Conservation (phyloP, 2,888 invertebrate species). For the Tetragonisca angustula region DNA sequence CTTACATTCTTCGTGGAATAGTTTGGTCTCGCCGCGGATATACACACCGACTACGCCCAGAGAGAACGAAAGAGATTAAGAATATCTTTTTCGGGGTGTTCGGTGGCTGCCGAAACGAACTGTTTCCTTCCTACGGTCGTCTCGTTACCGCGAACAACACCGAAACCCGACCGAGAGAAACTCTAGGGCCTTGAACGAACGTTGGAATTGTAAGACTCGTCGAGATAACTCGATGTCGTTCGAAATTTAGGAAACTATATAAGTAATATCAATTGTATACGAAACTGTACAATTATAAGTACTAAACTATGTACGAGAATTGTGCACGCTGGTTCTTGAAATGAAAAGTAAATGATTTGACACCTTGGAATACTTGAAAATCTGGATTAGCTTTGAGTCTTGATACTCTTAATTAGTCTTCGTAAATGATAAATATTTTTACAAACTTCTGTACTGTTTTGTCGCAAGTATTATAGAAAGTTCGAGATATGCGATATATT, state of each 20-base stretch:
- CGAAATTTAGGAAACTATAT: neutral
- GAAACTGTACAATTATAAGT: neutral
- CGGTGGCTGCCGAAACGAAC: conserved; percentile 42
- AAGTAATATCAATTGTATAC: neutral
- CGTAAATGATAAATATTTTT: too few relatives aligned
- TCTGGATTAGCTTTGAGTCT: too few relatives aligned
- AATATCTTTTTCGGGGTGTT: conserved; percentile 75
- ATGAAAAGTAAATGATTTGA: too few relatives aligned
- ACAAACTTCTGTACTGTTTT: too few relatives aligned
- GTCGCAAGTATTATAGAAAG: too few relatives aligned
- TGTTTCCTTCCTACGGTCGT: conserved; percentile 40
- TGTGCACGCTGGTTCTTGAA: neutral
- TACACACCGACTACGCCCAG: conserved; percentile 68
- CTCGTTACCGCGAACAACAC: neutral
- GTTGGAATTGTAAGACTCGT: conserved; percentile 30
- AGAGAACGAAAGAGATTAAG: conserved; percentile 72
- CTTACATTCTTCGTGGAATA: conserved; percentile 81
- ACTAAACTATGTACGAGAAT: too few relatives aligned
- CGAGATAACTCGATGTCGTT: conserved; percentile 43
- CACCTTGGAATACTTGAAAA: too few relatives aligned
- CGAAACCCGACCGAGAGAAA: conserved; percentile 46
- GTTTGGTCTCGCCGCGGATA: conserved; percentile 75
- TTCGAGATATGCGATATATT: too few relatives aligned
- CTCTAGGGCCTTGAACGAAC: conserved; percentile 7
- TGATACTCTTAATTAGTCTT: too few relatives aligned